Conservation (phyloP, 2,797 vertebrate genomes). For the Sebastes nivosus region DNA sequence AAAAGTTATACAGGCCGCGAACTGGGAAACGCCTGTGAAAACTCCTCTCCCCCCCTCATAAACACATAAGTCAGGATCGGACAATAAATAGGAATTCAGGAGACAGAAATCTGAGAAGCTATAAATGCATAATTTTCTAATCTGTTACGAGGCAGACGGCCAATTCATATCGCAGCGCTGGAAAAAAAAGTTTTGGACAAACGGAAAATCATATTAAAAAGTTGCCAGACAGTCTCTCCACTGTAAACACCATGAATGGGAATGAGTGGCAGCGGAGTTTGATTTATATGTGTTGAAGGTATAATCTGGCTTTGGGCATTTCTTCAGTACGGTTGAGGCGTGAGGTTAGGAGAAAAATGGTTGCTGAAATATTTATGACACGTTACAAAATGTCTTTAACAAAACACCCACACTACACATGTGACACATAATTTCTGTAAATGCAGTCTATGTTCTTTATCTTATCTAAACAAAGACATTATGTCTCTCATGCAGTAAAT, state of each 20-base stretch:
- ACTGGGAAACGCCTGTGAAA: constrained; percentile 68
- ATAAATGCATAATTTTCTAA: constrained; percentile 75
- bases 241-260: constrained; percentile 62
- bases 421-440: neutral
- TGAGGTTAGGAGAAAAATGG: constrained; percentile 12
- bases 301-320: constrained; percentile 24
- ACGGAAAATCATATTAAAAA: constrained; percentile 68
- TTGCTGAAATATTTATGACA: constrained; percentile 18
- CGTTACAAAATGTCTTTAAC: neutral
- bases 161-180: constrained; percentile 62
- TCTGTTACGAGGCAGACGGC: constrained; percentile 66
- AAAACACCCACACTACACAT: neutral
- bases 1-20: constrained; percentile 51
- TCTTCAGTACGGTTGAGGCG: constrained; percentile 1
- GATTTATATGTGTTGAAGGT: constrained; percentile 31
- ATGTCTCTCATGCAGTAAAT: neutral
- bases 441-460: neutral
- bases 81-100: constrained; percentile 73
- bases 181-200: constrained; percentile 38
- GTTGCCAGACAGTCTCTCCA: constrained; percentile 66
- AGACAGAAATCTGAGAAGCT: constrained; percentile 76
- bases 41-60: constrained; percentile 50
- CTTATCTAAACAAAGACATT: neutral
- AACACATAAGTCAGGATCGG: constrained; percentile 64
- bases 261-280: constrained; percentile 42